Evolutionary conservation across 1,140 invertebrate species (phyloP).

Genomic region (Artemia franciscana): DNA sequence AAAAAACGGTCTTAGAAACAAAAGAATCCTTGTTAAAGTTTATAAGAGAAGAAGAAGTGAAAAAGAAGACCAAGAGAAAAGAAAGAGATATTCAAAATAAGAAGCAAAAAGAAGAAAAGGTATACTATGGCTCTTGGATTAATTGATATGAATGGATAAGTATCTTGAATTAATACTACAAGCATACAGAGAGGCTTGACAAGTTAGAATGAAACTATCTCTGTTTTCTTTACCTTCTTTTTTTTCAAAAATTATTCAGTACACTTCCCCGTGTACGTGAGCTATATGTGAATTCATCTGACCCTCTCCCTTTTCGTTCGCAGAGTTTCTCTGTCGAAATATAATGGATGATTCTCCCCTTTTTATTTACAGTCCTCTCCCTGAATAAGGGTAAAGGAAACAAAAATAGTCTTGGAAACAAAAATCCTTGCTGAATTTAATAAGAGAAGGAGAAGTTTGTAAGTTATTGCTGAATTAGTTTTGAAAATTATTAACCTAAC

Average conservation of each 20-base stretch:
- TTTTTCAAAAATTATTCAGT: neutral
- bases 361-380: too few relatives aligned
- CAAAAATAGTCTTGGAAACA: too few relatives aligned
- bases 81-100: neutral
- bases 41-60: neutral
- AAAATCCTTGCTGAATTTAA: too few relatives aligned
- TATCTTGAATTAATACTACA: too few relatives aligned
- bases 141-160: neutral
- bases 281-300: neutral
- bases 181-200: too few relatives aligned
- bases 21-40: neutral
- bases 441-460: too few relatives aligned
- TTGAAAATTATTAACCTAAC: too few relatives aligned
- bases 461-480: too few relatives aligned
- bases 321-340: too few relatives aligned
- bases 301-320: neutral
- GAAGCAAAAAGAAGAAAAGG: neutral
- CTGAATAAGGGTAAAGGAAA: too few relatives aligned
- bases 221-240: neutral
- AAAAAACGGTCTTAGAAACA: neutral
- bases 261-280: too few relatives aligned
- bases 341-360: too few relatives aligned
- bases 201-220: neutral
- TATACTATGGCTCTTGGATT: neutral
- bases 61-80: neutral